Evolutionary conservation across 2,113 vertebrate species (phyloP).

Genomic region (Pelvicachromis taeniatus): DNA sequence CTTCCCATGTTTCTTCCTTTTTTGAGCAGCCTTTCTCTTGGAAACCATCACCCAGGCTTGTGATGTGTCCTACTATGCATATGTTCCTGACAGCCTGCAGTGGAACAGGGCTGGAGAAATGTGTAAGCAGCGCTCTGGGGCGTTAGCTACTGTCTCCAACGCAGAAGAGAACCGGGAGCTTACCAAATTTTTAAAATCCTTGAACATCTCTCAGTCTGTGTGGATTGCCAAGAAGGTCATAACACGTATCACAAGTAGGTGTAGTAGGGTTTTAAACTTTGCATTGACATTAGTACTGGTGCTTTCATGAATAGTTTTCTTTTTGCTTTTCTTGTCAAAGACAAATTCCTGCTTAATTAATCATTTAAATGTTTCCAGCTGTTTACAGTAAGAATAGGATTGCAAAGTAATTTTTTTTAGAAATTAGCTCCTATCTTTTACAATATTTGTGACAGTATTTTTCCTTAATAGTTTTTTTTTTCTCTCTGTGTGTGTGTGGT

Average conservation of each 20-base stretch:
- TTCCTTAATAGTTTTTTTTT: not conserved
- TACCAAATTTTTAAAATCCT: conserved; percentile 57
- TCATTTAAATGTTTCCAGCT: not conserved
- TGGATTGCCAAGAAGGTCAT: conserved; percentile 64
- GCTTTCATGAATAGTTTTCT: not conserved
- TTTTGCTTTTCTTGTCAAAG: not conserved
- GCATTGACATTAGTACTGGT: not conserved
- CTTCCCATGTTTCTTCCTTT: not conserved
- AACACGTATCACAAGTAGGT: conserved; percentile 55
- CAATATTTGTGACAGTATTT: not conserved
- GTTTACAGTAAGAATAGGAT: conserved; percentile 24
- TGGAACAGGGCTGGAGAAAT: conserved; percentile 52
- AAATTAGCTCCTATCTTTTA: conserved; percentile 15
- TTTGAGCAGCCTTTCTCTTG: conserved; percentile 19
- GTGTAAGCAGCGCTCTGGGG: conserved; percentile 60
- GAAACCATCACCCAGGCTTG: conserved; percentile 25
- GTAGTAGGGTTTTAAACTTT: not conserved
- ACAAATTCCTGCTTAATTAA: not conserved
- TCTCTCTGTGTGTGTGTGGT: conserved; percentile 6
- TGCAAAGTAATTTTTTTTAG: not conserved
- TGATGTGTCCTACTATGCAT: conserved; percentile 61
- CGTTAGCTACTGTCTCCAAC: conserved; percentile 52
- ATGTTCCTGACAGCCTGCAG: conserved; percentile 42
- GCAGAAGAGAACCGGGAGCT: conserved; percentile 47
- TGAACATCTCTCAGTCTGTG: conserved; percentile 68